Evolutionary conservation across 2,113 vertebrate species (phyloP), one percentile per base, ranked within the genome.

Genomic region (Thinocorus orbignyianus): DNA sequence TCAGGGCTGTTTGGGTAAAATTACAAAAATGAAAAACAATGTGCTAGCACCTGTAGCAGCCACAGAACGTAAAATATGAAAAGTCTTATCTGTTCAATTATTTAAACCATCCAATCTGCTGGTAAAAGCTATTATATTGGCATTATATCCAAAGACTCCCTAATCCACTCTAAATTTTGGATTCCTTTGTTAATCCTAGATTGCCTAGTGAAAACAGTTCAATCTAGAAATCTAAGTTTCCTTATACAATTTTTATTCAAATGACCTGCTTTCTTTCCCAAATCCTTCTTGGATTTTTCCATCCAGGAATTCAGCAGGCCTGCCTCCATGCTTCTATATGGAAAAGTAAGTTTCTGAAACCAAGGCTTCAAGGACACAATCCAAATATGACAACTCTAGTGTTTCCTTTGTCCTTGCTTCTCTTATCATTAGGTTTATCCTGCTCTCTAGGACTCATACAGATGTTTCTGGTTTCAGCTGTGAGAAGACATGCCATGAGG

Each of bases 151-250:
- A 88, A 94, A 93, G 88, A 33, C 54, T 97, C 42, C 58, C 19
- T 66, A 90, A 96, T 81, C 66, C 70, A 83, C 88, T 92, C 55
- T 52, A 71, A 74, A 91, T 61, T 83, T 92, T 60, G 26, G 70
- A 97, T 95, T 95, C 80, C 64, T 96, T 85, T 88, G 68, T 88
- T 71, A 94, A 91, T 91, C 81, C 57, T 60, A 72, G 78, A 94
- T 84, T 85, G 81, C 77, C 71, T 73, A 81, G 51, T 72, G 77
- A 88, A 94, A 95, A 55, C 57, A 91, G 81, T 37, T 90, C 24
- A 70, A 30, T 16, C 52, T 22, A 46, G 44, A 93, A 94, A 91
- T 46, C 23, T 9, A 68, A 64, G 31, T 73, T 88, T 48, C 35
- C 60, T 52, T 44, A 60, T n/a, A 71, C 3, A 70, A 48, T 48